Evolutionary conservation across 2,113 vertebrate species (phyloP).

Genomic region (Silurus asotus): DNA sequence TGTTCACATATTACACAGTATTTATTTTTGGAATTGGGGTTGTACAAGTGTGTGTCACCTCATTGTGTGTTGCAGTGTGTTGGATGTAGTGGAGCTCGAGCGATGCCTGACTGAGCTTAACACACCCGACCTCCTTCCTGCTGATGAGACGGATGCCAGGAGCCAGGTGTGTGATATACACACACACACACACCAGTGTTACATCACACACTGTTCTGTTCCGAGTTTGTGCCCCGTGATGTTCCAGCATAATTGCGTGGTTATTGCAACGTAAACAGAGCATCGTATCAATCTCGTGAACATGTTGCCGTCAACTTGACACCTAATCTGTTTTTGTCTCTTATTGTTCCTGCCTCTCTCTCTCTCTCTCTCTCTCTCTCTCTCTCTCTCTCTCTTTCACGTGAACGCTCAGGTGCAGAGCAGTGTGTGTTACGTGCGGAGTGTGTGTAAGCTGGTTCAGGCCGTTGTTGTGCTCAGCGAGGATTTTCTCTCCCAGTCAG

Average conservation of each 20-base stretch:
- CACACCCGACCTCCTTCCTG: slow-evolving; percentile 63
- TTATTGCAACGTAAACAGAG: neutral
- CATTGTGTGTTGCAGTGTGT: slow-evolving; percentile 71
- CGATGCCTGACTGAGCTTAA: slow-evolving; percentile 79
- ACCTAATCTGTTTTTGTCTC: neutral
- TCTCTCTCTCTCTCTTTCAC: slow-evolving; percentile 62
- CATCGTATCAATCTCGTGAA: neutral
- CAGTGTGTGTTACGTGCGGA: slow-evolving; percentile 79
- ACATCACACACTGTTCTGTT: slow-evolving; percentile 52
- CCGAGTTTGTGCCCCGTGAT: neutral
- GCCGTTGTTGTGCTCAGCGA: slow-evolving; percentile 74
- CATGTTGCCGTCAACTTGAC: neutral
- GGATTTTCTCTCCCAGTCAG: slow-evolving; percentile 74
- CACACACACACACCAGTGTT: slow-evolving; percentile 15
- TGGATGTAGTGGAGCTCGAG: slow-evolving; percentile 74
- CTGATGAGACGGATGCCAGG: slow-evolving; percentile 74
- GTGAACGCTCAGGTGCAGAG: slow-evolving; percentile 74
- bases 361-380: neutral
- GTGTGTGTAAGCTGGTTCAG: slow-evolving; percentile 80
- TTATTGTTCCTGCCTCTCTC: neutral
- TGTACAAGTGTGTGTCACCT: no score
- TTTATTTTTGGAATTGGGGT: no score
- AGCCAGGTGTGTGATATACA: slow-evolving; percentile 75
- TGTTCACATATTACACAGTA: no score
- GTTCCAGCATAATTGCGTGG: neutral